A percentile compares a stretch with the other conserved stretches of the same genome.
Conservation (phyloP, 1,140 invertebrate species). For the Dreissena polymorpha region DNA sequence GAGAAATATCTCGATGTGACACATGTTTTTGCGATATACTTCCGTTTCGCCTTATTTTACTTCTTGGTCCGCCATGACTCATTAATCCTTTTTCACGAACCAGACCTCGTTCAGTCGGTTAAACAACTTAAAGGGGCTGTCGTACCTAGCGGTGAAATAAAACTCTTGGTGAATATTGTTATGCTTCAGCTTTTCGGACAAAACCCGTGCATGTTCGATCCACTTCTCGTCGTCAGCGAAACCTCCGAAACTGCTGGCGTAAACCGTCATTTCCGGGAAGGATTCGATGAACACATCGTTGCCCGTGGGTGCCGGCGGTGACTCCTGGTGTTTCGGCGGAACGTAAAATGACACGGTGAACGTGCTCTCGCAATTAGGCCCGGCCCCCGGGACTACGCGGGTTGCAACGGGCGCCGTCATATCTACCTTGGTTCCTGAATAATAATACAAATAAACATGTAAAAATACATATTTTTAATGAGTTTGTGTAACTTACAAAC, state of each 20-base stretch:
- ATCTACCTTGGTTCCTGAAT: constrained; percentile 73
- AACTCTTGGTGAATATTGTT: constrained; percentile 53
- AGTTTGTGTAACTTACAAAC: too few relatives aligned
- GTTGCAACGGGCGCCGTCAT: constrained; percentile 79
- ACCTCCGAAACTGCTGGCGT: constrained; percentile 70
- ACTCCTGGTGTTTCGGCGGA: constrained; percentile 66
- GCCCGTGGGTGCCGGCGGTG: constrained; percentile 74
- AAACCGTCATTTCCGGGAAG: constrained; percentile 69
- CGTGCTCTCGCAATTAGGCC: constrained; percentile 76
- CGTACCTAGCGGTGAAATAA: constrained; percentile 72
- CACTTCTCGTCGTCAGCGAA: constrained; percentile 69
- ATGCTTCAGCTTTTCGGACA: constrained; percentile 57
- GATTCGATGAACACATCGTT: constrained; percentile 74
- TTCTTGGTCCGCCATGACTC: background rate
- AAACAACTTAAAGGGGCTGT: constrained; percentile 72
- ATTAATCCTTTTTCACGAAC: constrained; percentile 63
- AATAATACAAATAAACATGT: background rate
- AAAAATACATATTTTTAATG: too few relatives aligned
- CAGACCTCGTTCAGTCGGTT: constrained; percentile 72
- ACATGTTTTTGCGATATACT: too few relatives aligned
- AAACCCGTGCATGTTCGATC: constrained; percentile 58
- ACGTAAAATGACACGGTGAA: constrained; percentile 79
- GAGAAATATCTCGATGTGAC: too few relatives aligned
- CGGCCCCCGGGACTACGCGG: constrained; percentile 73
- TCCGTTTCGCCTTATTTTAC: background rate